A percentile compares a stretch with the other conserved stretches of the same genome.
phyloP scores from a whole-genome alignment of 2,113 vertebrate species.

The Pontoporia blainvillei region DNA sequence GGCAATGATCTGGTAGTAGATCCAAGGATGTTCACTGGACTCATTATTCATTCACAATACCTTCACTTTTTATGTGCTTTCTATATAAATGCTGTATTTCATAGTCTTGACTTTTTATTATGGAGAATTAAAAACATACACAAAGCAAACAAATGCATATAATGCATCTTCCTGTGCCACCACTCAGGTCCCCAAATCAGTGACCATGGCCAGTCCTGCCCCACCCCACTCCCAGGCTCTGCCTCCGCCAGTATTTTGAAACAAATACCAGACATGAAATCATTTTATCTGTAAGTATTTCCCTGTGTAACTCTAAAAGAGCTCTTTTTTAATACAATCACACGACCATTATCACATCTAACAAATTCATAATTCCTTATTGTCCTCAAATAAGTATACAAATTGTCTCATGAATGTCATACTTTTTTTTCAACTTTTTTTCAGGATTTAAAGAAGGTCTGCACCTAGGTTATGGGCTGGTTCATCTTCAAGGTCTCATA shows the following conservation, averaged over 20 bases:
- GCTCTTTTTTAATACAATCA: neutral
- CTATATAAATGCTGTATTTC: neutral
- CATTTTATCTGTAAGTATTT: neutral
- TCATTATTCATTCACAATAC: neutral
- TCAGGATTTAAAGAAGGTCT: neutral
- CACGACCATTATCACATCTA: neutral
- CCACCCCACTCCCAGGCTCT: rapidly evolving
- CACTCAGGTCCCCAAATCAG: neutral
- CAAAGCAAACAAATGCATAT: neutral
- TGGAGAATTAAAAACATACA: neutral
- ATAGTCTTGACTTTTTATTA: neutral
- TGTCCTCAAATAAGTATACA: neutral
- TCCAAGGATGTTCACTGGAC: neutral
- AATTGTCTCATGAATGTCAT: neutral
- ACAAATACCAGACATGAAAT: neutral
- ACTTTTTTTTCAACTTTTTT: neutral
- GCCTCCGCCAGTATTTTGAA: neutral
- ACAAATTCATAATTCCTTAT: neutral
- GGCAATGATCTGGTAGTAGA: neutral
- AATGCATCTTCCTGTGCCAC: too few relatives aligned
- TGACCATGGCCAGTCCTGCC: neutral
- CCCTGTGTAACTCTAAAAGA: neutral
- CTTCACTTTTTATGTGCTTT: rapidly evolving
- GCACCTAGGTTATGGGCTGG: rapidly evolving
- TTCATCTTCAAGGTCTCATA: neutral